These are phyloP conservation scores for Idaea dimidiata DNA, from an alignment of 2,888 invertebrate genomes.

Conservation along the genomic window DNA sequence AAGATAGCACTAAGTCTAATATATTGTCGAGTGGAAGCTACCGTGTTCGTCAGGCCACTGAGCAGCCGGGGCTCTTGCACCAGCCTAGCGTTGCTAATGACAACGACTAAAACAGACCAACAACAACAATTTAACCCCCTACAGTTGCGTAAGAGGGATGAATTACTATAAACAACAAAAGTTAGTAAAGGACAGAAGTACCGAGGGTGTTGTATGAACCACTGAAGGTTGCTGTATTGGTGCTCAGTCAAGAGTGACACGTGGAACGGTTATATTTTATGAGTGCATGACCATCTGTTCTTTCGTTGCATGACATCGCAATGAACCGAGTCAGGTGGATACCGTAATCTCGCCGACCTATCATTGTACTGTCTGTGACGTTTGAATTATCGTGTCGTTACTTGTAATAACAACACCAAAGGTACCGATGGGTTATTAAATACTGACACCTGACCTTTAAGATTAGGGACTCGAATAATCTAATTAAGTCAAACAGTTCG, in stretches of 20 bases:
- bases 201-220: conserved; percentile 60
- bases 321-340: background rate
- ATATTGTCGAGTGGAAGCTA: conserved; percentile 58
- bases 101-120: conserved; percentile 73
- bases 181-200: conserved; percentile 50
- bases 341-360: background rate
- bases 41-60: conserved; percentile 53
- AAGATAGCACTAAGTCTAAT: conserved; percentile 33
- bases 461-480: background rate
- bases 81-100: conserved; percentile 70
- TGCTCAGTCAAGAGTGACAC: conserved; percentile 73
- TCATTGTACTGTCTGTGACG: background rate
- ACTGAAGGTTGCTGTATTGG: conserved; percentile 44
- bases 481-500: too few relatives aligned
- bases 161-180: conserved; percentile 29
- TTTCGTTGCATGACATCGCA: background rate
- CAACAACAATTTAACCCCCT: conserved; percentile 62
- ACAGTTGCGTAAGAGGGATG: conserved; percentile 53
- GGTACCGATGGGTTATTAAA: background rate
- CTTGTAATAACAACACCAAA: background rate
- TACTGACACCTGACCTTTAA: background rate
- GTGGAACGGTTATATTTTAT: conserved; percentile 48
- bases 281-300: conserved; percentile 61
- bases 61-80: conserved; percentile 61
- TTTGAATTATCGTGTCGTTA: background rate